Base-by-base conservation (phyloP, 2,113 vertebrate species). In the Dicrurus megarhynchus region DNA sequence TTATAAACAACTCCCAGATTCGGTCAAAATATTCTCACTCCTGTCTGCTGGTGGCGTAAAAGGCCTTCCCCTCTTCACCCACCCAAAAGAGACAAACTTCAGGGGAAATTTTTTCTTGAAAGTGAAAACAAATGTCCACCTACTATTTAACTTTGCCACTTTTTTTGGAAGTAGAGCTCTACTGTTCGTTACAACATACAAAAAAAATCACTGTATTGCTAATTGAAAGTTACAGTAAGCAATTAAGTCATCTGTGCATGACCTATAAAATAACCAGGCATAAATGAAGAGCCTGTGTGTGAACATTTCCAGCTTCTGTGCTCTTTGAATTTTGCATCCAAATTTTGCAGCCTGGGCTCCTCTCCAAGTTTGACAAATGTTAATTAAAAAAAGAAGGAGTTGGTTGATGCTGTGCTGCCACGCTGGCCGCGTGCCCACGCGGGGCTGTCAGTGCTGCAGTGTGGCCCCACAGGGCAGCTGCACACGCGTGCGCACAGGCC, bases 301-400 rank as follows among this genome's bases (percentile, higher is more conserved):
- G 95, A 94, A 88, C 56, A 16, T 77, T 84, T 86, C 64, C 76
- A 93, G 85, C 76, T 90, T 84, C 84, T 84, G 85, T 44, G 55
- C 65, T 84, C 71, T 92, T 90, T 65, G 82, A 81, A 88, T 95
- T 94, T 74, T 86, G 55, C 13, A 2, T 95, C 78, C 79, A 76
- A 64, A 63, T 95, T 80, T 81, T 89, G 85, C 80, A 52, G 68
- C 11, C 88, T n/a, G 86, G 93, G 93, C 92, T 78, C 42, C 30
- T 91, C 67, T 95, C 97, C 94, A 95, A 84, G 73, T 59, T 63
- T 74, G 86, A 60, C 92, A 89, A 96, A 94, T 67, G 93, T 76
- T 96, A 90, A 95, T 93, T 90, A 65, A 81, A 42, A 61, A 22
- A 68, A 56, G 41, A 79, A 95, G 68, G 69, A 89, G 67, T 63